Evolutionary conservation across 2,113 vertebrate genomes (phyloP), one percentile per base, ranked within the genome.

Genomic region (Ornithorhynchus anatinus): DNA sequence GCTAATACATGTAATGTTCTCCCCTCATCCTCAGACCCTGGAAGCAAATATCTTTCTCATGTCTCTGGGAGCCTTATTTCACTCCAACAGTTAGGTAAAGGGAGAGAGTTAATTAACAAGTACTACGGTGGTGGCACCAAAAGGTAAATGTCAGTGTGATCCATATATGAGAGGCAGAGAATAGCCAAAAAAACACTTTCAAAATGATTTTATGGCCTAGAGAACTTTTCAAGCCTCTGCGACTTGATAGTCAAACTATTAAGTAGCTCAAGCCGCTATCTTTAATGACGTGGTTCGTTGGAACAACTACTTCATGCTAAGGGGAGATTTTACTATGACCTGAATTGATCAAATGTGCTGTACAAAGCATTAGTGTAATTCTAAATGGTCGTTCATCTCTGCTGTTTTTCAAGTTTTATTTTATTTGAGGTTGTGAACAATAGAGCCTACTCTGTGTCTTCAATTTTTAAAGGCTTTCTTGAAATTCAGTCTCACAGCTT

Each of bases 231-330:
- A 23, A 22, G 42, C 39, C 52, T 48, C 69, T 35, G 1, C 59
- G 59, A 44, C 25, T 65, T 10, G 40, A 59, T 17, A 47, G 42
- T 19, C 37, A 79, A 59, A 67, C 64, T 75, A 60, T 64, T 84
- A 75, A 75, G 50, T 20, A 70, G 63, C 67, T 78, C 69, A 64
- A 68, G 61, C 63, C 67, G 71, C 64, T 79, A 70, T 81, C 73
- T 72, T 54, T 77, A 80, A 82, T 82, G 59, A 85, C 85, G 75
- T 80, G 60, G 37, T 82, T 85, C 64, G 50, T 85, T 64, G 69
- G 75, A 58, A 79, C 69, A 81, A 84, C 79, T 80, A 85, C 80
- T 84, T 73, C 53, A 84, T 58, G 60, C 33, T 82, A 84, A 85
- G 70, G 80, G 69, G 83, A 37, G 68, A 65, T 65, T 33, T 47